phyloP scores from a whole-genome alignment of 2,888 invertebrate genomes.

The Polyommatus iphigenia region DNA sequence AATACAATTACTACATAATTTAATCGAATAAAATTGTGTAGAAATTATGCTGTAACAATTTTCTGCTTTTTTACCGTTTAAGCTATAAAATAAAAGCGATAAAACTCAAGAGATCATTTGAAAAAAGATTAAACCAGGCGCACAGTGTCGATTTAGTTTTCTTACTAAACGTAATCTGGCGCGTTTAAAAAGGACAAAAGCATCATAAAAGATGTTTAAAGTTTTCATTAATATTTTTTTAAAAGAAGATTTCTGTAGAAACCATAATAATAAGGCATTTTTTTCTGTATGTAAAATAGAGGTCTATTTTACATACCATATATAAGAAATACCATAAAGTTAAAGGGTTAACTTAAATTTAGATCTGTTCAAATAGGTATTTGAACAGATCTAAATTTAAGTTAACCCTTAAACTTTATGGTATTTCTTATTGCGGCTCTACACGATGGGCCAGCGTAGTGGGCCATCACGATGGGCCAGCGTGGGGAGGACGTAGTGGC shows the following conservation, averaged over 20 bases:
- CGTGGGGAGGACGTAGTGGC: no score
- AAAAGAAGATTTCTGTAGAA: background rate
- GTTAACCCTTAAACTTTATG: no score
- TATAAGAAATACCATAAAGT: no score
- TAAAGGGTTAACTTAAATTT: no score
- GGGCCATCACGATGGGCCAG: no score
- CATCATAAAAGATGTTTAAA: background rate
- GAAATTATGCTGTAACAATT: conserved; percentile 2
- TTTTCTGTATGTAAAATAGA: background rate
- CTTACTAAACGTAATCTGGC: background rate
- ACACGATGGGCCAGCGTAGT: no score
- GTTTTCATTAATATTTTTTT: background rate
- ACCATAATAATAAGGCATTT: background rate
- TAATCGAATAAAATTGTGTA: background rate
- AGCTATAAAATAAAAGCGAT: background rate
- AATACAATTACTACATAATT: background rate
- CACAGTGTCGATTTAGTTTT: background rate
- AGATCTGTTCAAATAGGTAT: no score
- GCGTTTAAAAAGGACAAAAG: background rate
- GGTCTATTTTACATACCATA: no score
- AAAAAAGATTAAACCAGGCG: background rate
- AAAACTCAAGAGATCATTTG: background rate
- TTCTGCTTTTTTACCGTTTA: background rate
- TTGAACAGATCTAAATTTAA: no score
- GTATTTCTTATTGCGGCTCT: no score